Percentiles rank a stretch among this genome's conserved stretches.
These are phyloP conservation scores for Chelonoidis abingdonii DNA, from an alignment of 2,113 vertebrate genomes.

Conservation along the genomic window DNA sequence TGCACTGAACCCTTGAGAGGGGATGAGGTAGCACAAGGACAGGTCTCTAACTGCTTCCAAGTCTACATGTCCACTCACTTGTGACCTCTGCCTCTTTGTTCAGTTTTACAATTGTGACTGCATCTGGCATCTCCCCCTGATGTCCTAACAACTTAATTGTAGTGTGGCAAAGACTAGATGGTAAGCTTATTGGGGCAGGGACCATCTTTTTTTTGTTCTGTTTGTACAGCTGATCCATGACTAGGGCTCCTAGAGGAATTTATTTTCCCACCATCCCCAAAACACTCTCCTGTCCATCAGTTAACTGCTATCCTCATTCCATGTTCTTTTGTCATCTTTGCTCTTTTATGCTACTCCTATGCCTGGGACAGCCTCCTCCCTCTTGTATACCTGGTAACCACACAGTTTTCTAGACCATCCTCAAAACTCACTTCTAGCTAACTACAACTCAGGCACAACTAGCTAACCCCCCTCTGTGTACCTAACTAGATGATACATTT, in stretches of 20 bases:
- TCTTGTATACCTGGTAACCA: background rate
- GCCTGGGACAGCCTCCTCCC: accelerated
- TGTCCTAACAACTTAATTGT: background rate
- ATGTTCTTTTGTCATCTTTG: background rate
- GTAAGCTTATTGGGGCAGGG: background rate
- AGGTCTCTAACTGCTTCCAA: background rate
- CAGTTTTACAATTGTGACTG: background rate
- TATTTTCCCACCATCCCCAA: background rate
- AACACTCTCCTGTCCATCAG: background rate
- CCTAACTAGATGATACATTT: background rate
- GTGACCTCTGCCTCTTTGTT: background rate
- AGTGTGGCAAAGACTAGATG: background rate
- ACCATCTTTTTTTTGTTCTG: background rate
- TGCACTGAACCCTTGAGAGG: background rate
- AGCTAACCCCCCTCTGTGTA: background rate
- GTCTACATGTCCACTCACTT: background rate
- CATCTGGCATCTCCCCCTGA: background rate
- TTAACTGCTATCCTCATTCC: background rate
- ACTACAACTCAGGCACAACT: background rate
- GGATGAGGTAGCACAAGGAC: background rate
- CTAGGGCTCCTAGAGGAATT: background rate
- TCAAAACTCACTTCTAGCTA: background rate
- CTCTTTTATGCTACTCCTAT: background rate
- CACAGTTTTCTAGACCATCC: background rate
- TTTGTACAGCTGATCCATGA: background rate